These are phyloP conservation scores for Eupsilia transversa DNA, from an alignment of 2,888 invertebrate species.

Conservation along the genomic window DNA sequence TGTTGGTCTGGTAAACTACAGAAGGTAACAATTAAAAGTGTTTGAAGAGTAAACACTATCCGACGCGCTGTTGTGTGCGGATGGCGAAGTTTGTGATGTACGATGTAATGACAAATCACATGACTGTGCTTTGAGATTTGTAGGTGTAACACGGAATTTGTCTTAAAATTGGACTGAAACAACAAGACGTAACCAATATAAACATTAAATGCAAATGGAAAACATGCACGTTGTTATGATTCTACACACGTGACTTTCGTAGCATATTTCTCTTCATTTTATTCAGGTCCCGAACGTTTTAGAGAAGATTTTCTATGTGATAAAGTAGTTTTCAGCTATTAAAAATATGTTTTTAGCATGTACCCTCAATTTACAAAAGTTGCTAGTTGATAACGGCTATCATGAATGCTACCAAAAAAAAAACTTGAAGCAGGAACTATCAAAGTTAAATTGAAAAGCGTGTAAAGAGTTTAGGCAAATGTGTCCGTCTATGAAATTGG, in stretches of 20 bases:
- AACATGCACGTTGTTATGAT: not conserved
- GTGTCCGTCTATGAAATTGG: not conserved
- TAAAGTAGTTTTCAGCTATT: not conserved
- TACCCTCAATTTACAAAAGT: not conserved
- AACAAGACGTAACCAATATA: not conserved
- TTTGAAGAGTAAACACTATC: constrained; percentile 61
- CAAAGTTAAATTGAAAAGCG: not conserved
- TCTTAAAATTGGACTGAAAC: not conserved
- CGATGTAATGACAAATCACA: constrained; percentile 49
- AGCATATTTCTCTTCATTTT: not conserved
- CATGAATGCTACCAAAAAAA: not conserved
- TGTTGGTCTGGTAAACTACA: constrained; percentile 44
- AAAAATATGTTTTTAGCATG: not conserved
- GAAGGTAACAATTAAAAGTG: constrained; percentile 65
- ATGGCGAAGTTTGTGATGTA: constrained; percentile 60
- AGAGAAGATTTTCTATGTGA: not conserved
- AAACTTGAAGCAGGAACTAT: not conserved
- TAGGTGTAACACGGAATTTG: not conserved
- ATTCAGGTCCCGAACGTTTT: not conserved
- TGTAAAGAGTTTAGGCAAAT: not conserved
- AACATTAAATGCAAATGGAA: not conserved
- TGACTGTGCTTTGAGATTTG: constrained; percentile 34
- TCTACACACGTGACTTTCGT: not conserved
- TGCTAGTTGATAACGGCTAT: not conserved
- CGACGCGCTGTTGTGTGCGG: constrained; percentile 47